Evolutionary conservation across 2,797 vertebrate genomes (phyloP).

Genomic region (Apodemus agrarius): DNA sequence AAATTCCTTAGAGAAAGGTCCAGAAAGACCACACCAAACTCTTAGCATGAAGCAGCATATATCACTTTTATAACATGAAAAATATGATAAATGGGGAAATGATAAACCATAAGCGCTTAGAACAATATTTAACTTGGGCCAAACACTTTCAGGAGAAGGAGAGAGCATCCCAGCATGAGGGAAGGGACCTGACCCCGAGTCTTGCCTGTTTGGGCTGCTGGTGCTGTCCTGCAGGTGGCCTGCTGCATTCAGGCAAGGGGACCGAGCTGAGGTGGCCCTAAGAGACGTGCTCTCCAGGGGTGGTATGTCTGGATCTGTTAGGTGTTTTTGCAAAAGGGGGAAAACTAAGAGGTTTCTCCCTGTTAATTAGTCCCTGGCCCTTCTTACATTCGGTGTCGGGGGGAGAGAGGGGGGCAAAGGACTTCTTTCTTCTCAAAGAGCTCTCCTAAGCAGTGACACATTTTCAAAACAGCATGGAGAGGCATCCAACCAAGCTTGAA

Average conservation of each 20-base stretch:
- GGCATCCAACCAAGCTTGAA: neutral
- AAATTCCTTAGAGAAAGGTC: neutral
- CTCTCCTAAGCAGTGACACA: neutral
- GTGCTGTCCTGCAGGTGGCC: neutral
- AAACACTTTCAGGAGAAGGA: neutral
- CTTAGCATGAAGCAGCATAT: neutral
- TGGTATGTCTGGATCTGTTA: neutral
- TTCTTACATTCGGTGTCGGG: neutral
- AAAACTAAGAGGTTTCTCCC: neutral
- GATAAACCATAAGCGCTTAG: neutral
- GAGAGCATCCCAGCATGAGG: fast-evolving
- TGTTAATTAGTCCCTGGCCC: neutral
- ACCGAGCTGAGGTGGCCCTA: neutral
- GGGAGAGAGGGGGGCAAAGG: neutral
- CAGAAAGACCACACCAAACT: neutral
- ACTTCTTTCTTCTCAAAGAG: neutral
- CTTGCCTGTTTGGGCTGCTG: neutral
- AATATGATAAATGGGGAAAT: neutral
- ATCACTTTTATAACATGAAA: neutral
- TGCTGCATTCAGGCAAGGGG: neutral
- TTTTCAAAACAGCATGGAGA: neutral
- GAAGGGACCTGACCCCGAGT: fast-evolving
- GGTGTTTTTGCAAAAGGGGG: neutral
- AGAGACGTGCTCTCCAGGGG: neutral
- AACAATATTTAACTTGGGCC: neutral